These are phyloP conservation scores for Cataglyphis cursor DNA, from an alignment of 2,888 invertebrate genomes.

Conservation along the genomic window DNA sequence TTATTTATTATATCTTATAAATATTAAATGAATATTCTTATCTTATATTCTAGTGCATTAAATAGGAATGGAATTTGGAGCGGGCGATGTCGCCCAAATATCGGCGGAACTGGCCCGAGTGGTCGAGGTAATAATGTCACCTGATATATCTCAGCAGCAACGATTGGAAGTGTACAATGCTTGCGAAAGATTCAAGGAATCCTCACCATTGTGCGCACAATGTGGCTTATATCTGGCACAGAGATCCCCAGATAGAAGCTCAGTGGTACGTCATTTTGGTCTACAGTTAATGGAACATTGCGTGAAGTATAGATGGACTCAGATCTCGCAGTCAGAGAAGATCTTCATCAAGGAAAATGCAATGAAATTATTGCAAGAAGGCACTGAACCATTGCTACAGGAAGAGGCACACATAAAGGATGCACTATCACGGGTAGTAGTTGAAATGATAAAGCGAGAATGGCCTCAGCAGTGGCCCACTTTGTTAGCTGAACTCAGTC, in stretches of 20 bases:
- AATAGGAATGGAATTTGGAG: constrained; percentile 87
- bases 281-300: constrained; percentile 97
- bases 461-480: constrained; percentile 99
- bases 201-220: constrained; percentile 95
- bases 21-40: constrained; percentile 1
- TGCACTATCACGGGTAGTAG: constrained; percentile 95
- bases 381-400: constrained; percentile 92
- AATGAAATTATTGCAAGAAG: constrained; percentile 93
- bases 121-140: constrained; percentile 94
- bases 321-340: constrained; percentile 95
- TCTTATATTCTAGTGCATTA: constrained; percentile 66
- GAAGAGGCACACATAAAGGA: constrained; percentile 93
- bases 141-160: constrained; percentile 92
- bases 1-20: constrained; percentile 1
- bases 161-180: constrained; percentile 94
- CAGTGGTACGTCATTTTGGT: constrained; percentile 96
- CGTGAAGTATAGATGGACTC: constrained; percentile 97
- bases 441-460: constrained; percentile 98
- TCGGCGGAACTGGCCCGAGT: constrained; percentile 93
- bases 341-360: constrained; percentile 96
- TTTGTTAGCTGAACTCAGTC: constrained; percentile 93
- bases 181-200: constrained; percentile 94
- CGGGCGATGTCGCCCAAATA: constrained; percentile 90
- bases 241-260: constrained; percentile 90
- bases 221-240: constrained; percentile 94